phyloP scores from a whole-genome alignment of 1,140 invertebrate species.

The Drosophila murphyi region DNA sequence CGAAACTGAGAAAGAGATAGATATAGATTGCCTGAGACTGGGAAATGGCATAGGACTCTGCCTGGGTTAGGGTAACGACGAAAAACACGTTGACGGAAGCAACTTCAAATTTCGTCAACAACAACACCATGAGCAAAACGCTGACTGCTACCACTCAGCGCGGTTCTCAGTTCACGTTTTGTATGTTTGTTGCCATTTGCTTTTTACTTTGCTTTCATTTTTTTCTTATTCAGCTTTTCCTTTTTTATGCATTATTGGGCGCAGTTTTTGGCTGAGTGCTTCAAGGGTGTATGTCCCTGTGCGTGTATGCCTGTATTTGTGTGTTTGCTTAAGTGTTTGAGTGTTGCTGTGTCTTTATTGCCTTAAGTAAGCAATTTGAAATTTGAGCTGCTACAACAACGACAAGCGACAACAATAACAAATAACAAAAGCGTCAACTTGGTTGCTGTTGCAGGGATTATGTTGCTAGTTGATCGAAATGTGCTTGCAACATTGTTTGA shows the following conservation, averaged over 20 bases:
- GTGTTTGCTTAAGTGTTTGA: slow-evolving; percentile 24
- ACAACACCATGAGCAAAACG: slow-evolving; percentile 6
- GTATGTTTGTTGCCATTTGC: slow-evolving; percentile 58
- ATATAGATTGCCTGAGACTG: not conserved
- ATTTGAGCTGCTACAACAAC: slow-evolving; percentile 62
- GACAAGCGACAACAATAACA: slow-evolving; percentile 26
- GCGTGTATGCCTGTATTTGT: slow-evolving; percentile 12
- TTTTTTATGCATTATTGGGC: slow-evolving; percentile 39
- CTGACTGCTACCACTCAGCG: slow-evolving; percentile 12
- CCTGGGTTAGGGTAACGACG: slow-evolving; percentile 28
- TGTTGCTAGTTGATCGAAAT: slow-evolving; percentile 62
- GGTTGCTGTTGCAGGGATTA: slow-evolving; percentile 37
- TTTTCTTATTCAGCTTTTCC: slow-evolving; percentile 15
- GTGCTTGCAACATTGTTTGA: slow-evolving; percentile 69
- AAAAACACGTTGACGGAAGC: slow-evolving; percentile 29
- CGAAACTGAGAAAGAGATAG: slow-evolving; percentile 2
- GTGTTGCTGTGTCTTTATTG: slow-evolving; percentile 64
- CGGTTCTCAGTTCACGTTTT: slow-evolving; percentile 28
- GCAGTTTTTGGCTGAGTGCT: slow-evolving; percentile 71
- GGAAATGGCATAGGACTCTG: slow-evolving; percentile 42
- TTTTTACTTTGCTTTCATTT: slow-evolving; percentile 40
- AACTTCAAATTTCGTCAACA: slow-evolving; percentile 38
- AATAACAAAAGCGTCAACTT: slow-evolving; percentile 35
- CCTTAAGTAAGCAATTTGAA: slow-evolving; percentile 81
- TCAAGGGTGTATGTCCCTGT: slow-evolving; percentile 8